phyloP scores from a whole-genome alignment of 37 sponge, comb jelly and placozoan genomes.

The Ephydatia muelleri region DNA sequence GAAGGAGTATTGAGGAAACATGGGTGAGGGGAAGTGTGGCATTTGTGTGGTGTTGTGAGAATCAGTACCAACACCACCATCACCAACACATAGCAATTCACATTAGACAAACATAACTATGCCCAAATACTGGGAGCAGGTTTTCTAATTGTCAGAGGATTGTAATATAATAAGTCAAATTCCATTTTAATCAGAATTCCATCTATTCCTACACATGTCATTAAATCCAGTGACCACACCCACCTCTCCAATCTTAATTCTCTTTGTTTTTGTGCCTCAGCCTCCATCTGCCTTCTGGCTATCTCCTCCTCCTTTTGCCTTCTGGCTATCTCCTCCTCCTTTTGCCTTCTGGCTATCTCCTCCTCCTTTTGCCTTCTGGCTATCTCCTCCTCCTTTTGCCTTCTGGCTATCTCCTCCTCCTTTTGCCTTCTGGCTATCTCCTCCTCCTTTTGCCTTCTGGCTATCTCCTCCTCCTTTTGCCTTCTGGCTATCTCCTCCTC shows the following conservation, averaged over 20 bases:
- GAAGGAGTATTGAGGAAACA: no score
- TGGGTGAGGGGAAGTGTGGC: no score
- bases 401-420: neutral
- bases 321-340: neutral
- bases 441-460: neutral
- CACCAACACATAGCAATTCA: no score
- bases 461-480: no score
- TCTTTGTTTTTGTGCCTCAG: neutral
- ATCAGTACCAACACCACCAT: no score
- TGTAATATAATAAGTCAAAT: no score
- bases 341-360: neutral
- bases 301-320: neutral
- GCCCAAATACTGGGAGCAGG: no score
- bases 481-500: no score
- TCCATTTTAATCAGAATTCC: no score
- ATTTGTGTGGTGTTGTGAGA: no score
- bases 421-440: neutral
- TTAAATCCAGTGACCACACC: neutral
- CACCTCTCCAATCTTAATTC: neutral
- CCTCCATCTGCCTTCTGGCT: neutral
- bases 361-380: neutral
- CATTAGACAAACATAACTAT: no score
- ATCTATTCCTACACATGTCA: neutral
- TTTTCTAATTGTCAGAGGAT: no score
- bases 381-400: neutral